Evolutionary conservation across 1,140 invertebrate species (phyloP).

Genomic region (Cotesia chilonis): DNA sequence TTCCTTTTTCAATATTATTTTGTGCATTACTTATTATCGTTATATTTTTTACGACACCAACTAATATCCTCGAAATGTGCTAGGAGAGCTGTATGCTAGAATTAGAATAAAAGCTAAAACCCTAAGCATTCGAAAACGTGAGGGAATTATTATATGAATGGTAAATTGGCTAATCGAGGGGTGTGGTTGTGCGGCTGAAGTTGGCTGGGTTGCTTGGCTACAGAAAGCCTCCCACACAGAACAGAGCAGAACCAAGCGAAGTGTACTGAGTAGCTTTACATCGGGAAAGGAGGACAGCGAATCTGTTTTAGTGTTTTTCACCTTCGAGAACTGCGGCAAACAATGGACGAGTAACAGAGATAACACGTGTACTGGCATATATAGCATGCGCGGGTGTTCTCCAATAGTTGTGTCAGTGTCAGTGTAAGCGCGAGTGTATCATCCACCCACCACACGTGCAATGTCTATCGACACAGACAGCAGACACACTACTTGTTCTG

Average conservation of each 20-base stretch:
- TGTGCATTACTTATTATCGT: background rate
- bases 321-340: background rate
- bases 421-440: slow-evolving; percentile 17
- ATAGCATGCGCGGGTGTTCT: slow-evolving; percentile 16
- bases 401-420: slow-evolving; percentile 13
- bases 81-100: background rate
- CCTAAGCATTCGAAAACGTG: slow-evolving; percentile 3
- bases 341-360: background rate
- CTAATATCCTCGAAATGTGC: slow-evolving; percentile 13
- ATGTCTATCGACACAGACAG: background rate
- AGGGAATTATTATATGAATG: slow-evolving; percentile 40
- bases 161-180: slow-evolving; percentile 42
- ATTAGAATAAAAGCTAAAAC: background rate
- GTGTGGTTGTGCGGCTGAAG: slow-evolving; percentile 45
- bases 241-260: background rate
- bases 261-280: background rate
- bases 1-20: no score
- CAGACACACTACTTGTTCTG: background rate
- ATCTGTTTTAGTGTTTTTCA: no score
- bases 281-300: background rate
- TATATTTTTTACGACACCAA: slow-evolving; percentile 1
- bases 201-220: slow-evolving; percentile 42
- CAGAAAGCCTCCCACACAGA: slow-evolving; percentile 39
- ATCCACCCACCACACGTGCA: slow-evolving; percentile 34
- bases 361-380: background rate